phyloP scores from a whole-genome alignment of 92 coral and sea anemone genomes.

The Scolanthus callimorphus region DNA sequence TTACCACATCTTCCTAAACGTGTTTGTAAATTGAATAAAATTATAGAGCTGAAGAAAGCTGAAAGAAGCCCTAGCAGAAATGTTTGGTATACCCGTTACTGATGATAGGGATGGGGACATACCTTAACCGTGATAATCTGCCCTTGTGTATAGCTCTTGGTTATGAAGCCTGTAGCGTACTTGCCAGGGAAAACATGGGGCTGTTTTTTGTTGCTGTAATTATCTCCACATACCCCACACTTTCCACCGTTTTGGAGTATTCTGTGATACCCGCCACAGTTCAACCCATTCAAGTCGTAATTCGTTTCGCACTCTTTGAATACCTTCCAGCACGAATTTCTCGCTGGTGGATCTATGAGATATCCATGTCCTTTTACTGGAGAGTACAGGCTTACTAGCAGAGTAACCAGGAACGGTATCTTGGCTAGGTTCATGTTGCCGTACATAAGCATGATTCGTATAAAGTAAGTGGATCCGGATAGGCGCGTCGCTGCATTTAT shows the following conservation, averaged over 20 bases:
- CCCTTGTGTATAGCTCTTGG: slow-evolving; percentile 58
- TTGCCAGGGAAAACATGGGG: slow-evolving; percentile 59
- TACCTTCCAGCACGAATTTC: slow-evolving; percentile 35
- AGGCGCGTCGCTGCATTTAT: too few relatives aligned
- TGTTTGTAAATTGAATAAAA: too few relatives aligned
- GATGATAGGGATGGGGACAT: too few relatives aligned
- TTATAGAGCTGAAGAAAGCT: too few relatives aligned
- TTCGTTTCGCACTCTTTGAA: slow-evolving; percentile 15
- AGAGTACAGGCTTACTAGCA: not conserved
- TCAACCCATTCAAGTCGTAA: slow-evolving; percentile 30
- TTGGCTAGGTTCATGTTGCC: too few relatives aligned
- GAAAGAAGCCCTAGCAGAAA: too few relatives aligned
- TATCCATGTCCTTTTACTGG: slow-evolving; percentile 48
- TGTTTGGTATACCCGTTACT: too few relatives aligned
- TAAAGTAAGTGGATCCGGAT: too few relatives aligned
- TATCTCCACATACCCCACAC: slow-evolving; percentile 52
- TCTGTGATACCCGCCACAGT: slow-evolving; percentile 33
- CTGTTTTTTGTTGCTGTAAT: slow-evolving; percentile 9
- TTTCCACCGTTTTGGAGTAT: slow-evolving; percentile 27
- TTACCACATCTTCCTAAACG: too few relatives aligned
- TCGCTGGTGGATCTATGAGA: slow-evolving; percentile 47
- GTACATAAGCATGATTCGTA: too few relatives aligned
- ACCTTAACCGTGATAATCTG: slow-evolving; percentile 44
- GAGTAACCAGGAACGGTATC: too few relatives aligned
- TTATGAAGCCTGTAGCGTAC: slow-evolving; percentile 55